phyloP scores from a whole-genome alignment of 2,113 vertebrate genomes.

The Proterorhinus semilunaris region DNA sequence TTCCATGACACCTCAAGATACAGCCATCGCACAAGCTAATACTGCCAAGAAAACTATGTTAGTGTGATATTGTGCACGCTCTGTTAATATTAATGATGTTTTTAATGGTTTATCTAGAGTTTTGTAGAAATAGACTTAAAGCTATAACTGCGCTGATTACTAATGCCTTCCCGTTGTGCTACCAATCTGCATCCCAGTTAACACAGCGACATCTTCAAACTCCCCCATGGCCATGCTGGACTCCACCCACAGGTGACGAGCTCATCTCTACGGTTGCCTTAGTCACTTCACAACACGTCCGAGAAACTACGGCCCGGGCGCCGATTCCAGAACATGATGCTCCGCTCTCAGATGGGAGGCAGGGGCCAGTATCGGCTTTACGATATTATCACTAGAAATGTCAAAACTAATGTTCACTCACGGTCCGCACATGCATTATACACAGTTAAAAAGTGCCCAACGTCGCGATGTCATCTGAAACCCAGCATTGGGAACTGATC shows the following conservation, averaged over 20 bases:
- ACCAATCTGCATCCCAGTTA: conserved; percentile 1
- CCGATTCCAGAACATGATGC: background rate
- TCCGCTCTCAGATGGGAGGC: background rate
- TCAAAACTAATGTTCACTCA: background rate
- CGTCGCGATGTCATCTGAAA: background rate
- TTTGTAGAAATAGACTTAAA: background rate
- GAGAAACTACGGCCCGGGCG: conserved; percentile 33
- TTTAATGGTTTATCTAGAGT: background rate
- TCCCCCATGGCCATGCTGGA: conserved; percentile 38
- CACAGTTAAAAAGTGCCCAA: background rate
- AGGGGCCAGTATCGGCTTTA: background rate
- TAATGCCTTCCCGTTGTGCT: background rate
- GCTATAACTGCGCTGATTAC: background rate
- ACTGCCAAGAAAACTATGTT: background rate
- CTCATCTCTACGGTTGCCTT: conserved; percentile 72
- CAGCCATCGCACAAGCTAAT: background rate
- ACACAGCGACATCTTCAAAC: conserved; percentile 13
- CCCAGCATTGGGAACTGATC: background rate
- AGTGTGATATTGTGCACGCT: background rate
- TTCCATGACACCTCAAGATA: background rate
- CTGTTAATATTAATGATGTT: background rate
- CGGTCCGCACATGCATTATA: background rate
- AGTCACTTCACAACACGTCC: conserved; percentile 71
- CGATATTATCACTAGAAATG: background rate
- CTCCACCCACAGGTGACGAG: conserved; percentile 75